Percentiles rank a stretch among this genome's conserved stretches.
Evolutionary conservation across 2,888 invertebrate species (phyloP).

Genomic region (Heliconius charithonia): DNA sequence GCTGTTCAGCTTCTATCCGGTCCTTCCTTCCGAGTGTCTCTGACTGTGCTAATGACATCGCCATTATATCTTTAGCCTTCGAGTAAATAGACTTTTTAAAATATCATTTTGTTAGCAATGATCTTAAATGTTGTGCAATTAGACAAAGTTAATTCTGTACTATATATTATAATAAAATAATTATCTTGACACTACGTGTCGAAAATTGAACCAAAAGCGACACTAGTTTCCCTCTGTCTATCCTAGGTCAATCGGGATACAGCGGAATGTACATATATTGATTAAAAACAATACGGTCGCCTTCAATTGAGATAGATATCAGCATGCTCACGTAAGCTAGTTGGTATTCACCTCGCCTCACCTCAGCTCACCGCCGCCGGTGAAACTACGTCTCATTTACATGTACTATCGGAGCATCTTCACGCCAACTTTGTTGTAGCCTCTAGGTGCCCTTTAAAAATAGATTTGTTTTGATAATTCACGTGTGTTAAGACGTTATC

Average conservation of each 20-base stretch:
- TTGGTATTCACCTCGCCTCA: background rate
- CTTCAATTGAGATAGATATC: conserved; percentile 12
- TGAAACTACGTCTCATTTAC: background rate
- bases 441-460: conserved; percentile 4
- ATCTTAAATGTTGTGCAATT: background rate
- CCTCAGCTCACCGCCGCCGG: background rate
- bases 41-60: conserved; percentile 20
- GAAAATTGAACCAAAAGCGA: no score
- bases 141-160: background rate
- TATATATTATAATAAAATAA: no score
- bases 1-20: conserved; percentile 26
- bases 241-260: no score
- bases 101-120: background rate
- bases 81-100: background rate
- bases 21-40: conserved; percentile 21
- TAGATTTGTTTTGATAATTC: conserved; percentile 13
- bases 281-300: conserved; percentile 5
- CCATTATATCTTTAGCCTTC: conserved; percentile 16
- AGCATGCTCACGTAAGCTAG: conserved; percentile 1
- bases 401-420: conserved; percentile 16
- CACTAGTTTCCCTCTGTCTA: background rate
- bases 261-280: background rate
- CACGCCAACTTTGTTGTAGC: conserved; percentile 11
- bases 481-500: background rate
- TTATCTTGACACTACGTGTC: no score